phyloP scores from a whole-genome alignment of 64 coral and sea anemone genomes.

The Pocillopora damicornis region DNA sequence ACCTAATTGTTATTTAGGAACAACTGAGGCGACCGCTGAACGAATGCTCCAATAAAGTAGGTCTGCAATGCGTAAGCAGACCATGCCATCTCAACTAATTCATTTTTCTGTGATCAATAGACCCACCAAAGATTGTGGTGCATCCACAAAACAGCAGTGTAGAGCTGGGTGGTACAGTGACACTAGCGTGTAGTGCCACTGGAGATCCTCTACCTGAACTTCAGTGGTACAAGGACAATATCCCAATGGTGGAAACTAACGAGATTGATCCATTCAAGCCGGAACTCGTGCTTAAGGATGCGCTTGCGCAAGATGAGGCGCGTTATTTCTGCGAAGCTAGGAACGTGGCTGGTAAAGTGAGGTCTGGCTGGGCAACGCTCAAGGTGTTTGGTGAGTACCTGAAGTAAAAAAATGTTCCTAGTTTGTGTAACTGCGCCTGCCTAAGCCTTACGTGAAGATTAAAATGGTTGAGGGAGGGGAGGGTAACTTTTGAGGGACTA shows the following conservation, averaged over 20 bases:
- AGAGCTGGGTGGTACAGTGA: constrained; percentile 15
- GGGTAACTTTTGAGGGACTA: too few relatives aligned
- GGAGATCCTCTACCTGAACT: constrained; percentile 58
- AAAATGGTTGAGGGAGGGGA: too few relatives aligned
- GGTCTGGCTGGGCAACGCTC: constrained; percentile 44
- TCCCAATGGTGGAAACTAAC: constrained; percentile 9
- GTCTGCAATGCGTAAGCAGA: neutral
- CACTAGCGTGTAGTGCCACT: constrained; percentile 45
- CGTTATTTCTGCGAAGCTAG: constrained; percentile 43
- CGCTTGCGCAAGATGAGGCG: constrained; percentile 46
- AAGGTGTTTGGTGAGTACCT: constrained; percentile 65
- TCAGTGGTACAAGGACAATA: constrained; percentile 57
- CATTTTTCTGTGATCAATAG: neutral
- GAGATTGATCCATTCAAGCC: constrained; percentile 41
- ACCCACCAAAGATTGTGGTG: constrained; percentile 45
- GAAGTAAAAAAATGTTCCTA: neutral
- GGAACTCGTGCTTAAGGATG: constrained; percentile 7
- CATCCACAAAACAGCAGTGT: constrained; percentile 68
- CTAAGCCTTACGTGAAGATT: too few relatives aligned
- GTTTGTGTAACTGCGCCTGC: too few relatives aligned
- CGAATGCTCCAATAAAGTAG: neutral
- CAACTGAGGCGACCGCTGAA: too few relatives aligned
- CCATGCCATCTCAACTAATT: neutral
- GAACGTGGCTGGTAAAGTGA: constrained; percentile 28
- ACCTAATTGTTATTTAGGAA: too few relatives aligned